phyloP scores from a whole-genome alignment of 2,888 invertebrate genomes.

The Caprella mutica region DNA sequence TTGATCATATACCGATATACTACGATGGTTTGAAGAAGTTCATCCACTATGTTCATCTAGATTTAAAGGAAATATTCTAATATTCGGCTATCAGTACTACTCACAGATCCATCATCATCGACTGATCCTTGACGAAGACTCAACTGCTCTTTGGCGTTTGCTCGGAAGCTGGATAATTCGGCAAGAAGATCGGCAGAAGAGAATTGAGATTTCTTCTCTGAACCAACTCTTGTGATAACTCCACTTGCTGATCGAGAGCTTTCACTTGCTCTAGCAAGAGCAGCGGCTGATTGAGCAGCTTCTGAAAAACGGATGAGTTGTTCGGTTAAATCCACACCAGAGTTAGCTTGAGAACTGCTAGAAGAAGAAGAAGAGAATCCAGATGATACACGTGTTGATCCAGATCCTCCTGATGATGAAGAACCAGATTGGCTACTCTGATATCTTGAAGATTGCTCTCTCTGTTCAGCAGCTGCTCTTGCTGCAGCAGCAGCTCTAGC shows the following conservation, averaged over 20 bases:
- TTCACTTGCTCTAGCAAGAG: not conserved
- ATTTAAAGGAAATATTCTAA: too few relatives aligned
- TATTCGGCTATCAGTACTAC: too few relatives aligned
- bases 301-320: slow-evolving; percentile 9
- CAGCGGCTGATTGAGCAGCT: slow-evolving; percentile 11
- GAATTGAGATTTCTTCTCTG: not conserved
- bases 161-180: slow-evolving; percentile 22
- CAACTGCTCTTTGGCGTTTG: slow-evolving; percentile 13
- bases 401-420: not conserved
- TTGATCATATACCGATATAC: too few relatives aligned
- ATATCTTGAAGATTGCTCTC: not conserved
- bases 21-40: too few relatives aligned
- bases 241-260: not conserved
- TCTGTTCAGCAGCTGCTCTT: not conserved
- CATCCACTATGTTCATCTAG: too few relatives aligned
- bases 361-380: not conserved
- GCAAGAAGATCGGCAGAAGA: slow-evolving; percentile 20
- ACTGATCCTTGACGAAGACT: slow-evolving; percentile 1
- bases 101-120: slow-evolving; percentile 7
- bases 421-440: too few relatives aligned
- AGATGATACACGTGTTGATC: not conserved
- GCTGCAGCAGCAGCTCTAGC: not conserved
- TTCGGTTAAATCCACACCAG: slow-evolving; percentile 6
- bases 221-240: slow-evolving; percentile 3
- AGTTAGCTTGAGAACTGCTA: not conserved